Conservation (phyloP, 2,797 vertebrate genomes). For the Xiphophorus birchmanni region DNA sequence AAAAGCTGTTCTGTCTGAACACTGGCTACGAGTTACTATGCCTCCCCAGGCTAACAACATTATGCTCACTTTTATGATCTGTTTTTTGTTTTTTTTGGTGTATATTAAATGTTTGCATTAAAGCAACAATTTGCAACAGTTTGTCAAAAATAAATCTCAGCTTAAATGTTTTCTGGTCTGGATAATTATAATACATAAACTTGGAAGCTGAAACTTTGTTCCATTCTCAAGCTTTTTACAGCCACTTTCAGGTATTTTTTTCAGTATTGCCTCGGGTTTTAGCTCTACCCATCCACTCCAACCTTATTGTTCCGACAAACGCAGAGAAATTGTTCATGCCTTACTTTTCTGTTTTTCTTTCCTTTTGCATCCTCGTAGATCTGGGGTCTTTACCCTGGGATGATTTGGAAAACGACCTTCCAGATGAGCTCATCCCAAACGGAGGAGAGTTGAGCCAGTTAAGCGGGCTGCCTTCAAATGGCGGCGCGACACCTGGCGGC, state of each 20-base stretch:
- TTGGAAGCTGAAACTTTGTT: not conserved
- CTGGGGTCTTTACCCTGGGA: constrained; percentile 90
- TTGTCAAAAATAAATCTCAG: constrained; percentile 6
- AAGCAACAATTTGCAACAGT: constrained; percentile 26
- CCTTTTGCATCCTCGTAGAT: constrained; percentile 76
- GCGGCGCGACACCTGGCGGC: constrained; percentile 48
- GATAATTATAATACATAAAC: not conserved
- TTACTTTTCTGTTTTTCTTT: constrained; percentile 21
- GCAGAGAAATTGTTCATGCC: not conserved
- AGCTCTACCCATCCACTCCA: not conserved
- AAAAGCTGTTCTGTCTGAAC: not conserved
- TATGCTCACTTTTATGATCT: constrained; percentile 2
- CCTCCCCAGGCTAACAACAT: constrained; percentile 32
- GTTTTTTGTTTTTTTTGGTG: constrained; percentile 25
- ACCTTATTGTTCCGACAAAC: not conserved
- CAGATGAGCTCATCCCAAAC: constrained; percentile 96
- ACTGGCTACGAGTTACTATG: constrained; percentile 6
- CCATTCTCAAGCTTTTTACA: not conserved
- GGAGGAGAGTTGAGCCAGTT: constrained; percentile 88
- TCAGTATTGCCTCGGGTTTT: not conserved
- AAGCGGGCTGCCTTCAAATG: constrained; percentile 81
- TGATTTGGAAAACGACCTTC: constrained; percentile 97
- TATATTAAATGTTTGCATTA: constrained; percentile 5
- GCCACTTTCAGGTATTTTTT: not conserved
- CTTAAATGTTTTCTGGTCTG: not conserved